phyloP scores from a whole-genome alignment of 2,113 vertebrate genomes.

The Psittacula cyanocephala region DNA sequence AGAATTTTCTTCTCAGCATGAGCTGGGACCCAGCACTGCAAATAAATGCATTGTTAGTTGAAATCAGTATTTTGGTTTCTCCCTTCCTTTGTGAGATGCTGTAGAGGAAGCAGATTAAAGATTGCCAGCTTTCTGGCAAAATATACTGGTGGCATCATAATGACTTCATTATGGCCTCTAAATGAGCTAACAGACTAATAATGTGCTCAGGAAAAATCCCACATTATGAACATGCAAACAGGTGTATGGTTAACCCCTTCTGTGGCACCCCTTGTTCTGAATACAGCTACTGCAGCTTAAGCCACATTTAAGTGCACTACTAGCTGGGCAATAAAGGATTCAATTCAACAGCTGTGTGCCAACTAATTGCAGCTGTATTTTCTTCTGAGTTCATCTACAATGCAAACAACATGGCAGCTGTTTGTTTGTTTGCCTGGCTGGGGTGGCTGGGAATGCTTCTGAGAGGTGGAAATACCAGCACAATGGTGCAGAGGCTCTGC shows the following conservation, averaged over 20 bases:
- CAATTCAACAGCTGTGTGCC: background rate
- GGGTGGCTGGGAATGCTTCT: background rate
- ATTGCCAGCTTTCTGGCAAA: slow-evolving; percentile 55
- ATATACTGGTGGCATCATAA: slow-evolving; percentile 21
- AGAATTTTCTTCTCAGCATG: slow-evolving; percentile 14
- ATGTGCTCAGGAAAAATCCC: slow-evolving; percentile 9
- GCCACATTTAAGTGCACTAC: background rate
- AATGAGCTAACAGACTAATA: slow-evolving; percentile 42
- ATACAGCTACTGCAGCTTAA: background rate
- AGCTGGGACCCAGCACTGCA: slow-evolving; percentile 1
- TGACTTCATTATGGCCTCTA: slow-evolving; percentile 41
- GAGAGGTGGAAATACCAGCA: background rate
- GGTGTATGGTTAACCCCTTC: slow-evolving; percentile 34
- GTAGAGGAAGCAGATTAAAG: slow-evolving; percentile 53
- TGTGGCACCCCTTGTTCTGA: background rate
- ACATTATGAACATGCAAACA: background rate
- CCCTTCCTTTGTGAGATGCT: slow-evolving; percentile 50
- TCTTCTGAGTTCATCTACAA: background rate
- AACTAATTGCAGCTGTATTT: slow-evolving; percentile 8
- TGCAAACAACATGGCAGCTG: background rate
- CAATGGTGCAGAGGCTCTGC: background rate
- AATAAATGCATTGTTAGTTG: slow-evolving; percentile 35
- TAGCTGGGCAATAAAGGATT: background rate
- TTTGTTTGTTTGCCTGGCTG: background rate
- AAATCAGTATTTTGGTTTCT: slow-evolving; percentile 59